Percentiles rank a stretch among this genome's conserved stretches.
These are phyloP conservation scores for Crotalus tigris DNA, from an alignment of 2,113 vertebrate genomes.

Conservation along the genomic window DNA sequence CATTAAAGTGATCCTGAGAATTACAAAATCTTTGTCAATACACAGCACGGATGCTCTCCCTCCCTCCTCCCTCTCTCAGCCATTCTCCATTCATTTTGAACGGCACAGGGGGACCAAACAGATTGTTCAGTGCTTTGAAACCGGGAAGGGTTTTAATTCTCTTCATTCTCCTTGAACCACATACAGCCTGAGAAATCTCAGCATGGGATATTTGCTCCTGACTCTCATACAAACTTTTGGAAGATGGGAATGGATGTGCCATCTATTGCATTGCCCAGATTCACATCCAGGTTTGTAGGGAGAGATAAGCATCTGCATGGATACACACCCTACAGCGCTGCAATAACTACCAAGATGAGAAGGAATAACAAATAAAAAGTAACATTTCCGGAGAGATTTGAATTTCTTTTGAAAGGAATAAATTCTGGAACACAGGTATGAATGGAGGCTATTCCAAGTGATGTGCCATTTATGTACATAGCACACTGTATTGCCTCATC, in stretches of 20 bases:
- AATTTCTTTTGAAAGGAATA: not conserved
- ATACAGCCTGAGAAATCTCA: constrained; percentile 40
- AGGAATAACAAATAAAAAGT: not conserved
- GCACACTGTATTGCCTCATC: not conserved
- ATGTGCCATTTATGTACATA: no score
- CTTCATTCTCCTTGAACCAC: constrained; percentile 12
- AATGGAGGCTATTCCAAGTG: not conserved
- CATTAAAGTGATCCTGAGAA: constrained; percentile 1
- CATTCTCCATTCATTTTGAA: not conserved
- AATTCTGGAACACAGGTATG: not conserved
- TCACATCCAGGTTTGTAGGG: constrained; percentile 37
- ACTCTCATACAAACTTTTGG: constrained; percentile 24
- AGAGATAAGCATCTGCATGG: constrained; percentile 25
- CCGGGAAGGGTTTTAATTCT: constrained; percentile 26
- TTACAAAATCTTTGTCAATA: constrained; percentile 15
- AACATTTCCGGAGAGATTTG: not conserved
- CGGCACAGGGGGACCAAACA: constrained; percentile 5
- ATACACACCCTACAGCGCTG: not conserved
- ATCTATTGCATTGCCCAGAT: not conserved
- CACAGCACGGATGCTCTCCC: not conserved
- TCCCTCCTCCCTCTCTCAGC: not conserved
- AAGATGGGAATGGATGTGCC: constrained; percentile 21
- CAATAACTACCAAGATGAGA: not conserved
- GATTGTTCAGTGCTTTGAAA: constrained; percentile 15
- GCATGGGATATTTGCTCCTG: constrained; percentile 29